Conservation (phyloP, 2,113 vertebrate species). For the Lutjanus erythropterus region DNA sequence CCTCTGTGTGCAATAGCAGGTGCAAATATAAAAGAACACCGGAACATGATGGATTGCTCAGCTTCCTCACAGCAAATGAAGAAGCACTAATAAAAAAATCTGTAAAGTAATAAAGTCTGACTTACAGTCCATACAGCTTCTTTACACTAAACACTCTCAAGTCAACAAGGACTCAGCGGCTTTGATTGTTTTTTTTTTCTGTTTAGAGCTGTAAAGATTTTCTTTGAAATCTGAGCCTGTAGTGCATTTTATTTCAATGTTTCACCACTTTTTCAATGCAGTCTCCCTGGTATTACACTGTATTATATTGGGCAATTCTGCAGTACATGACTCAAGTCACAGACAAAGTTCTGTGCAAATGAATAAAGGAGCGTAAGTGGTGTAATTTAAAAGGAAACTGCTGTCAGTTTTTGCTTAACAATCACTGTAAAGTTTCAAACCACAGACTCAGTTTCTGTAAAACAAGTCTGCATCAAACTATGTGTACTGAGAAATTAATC, state of each 20-base stretch:
- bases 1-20: constrained; percentile 39
- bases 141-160: constrained; percentile 12
- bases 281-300: neutral
- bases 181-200: neutral
- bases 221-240: constrained; percentile 5
- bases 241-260: constrained; percentile 8
- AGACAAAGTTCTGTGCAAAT: neutral
- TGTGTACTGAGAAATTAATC: neutral
- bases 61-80: constrained; percentile 39
- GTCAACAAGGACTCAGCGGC: neutral
- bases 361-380: neutral
- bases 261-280: constrained; percentile 3
- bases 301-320: constrained; percentile 1
- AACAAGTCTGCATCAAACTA: neutral
- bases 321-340: neutral
- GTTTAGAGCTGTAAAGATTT: constrained; percentile 5
- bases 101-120: constrained; percentile 28
- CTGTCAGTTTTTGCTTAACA: neutral
- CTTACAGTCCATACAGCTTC: constrained; percentile 10
- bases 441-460: neutral
- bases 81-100: constrained; percentile 37
- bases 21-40: constrained; percentile 52
- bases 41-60: constrained; percentile 60
- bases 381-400: neutral
- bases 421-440: too few species aligned